Evolutionary conservation across 2,797 vertebrate species (phyloP), one percentile per base, ranked within the genome.

Genomic region (Tauraco hartlaubi): DNA sequence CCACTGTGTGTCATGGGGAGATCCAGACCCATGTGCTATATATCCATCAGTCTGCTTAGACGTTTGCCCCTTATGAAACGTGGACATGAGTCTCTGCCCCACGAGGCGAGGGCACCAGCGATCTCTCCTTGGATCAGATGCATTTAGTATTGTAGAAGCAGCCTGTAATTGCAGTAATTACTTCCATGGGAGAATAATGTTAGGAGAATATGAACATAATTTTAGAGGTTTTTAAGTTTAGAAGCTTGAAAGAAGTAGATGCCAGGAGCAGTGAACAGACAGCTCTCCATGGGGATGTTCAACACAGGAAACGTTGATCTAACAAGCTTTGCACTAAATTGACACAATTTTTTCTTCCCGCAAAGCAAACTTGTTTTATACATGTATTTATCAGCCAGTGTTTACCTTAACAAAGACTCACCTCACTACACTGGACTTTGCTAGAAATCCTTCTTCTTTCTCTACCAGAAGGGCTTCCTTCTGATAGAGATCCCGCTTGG

Each of bases 341-440:
- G 73, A 77, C 33, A 79, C 11, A 86, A 75, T 26, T 79, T 43
- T 54, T 76, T 35, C 61, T 82, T 86, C 46, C 80, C 15, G 25
- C 28, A 93, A 90, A 93, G 63, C 25, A 82, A 68, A 85, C 77
- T 72, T 73, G 33, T 67, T 84, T 85, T 22, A 62, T 28, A 73
- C 5, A 4, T 33, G 4, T 46, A 74, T 79, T 87, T 77, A 63
- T 39, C 63, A 49, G 43, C 15, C 31, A 76, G 35, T 20, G 39
- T 21, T 68, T 83, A 79, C n/a, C 11, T 85, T 43, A 87, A 76
- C 23, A 72, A 88, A 90, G 37, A 55, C 19, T 5, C 15, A 84
- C 28, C 46, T 58, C 31, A 31, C 22, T 51, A 29, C 0, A 2
- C 14, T 66, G 35, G 48, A 87, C 76, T 92, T 63, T 54, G 7